phyloP scores from a whole-genome alignment of 1,140 invertebrate genomes.

The Calliopsis andreniformis region DNA sequence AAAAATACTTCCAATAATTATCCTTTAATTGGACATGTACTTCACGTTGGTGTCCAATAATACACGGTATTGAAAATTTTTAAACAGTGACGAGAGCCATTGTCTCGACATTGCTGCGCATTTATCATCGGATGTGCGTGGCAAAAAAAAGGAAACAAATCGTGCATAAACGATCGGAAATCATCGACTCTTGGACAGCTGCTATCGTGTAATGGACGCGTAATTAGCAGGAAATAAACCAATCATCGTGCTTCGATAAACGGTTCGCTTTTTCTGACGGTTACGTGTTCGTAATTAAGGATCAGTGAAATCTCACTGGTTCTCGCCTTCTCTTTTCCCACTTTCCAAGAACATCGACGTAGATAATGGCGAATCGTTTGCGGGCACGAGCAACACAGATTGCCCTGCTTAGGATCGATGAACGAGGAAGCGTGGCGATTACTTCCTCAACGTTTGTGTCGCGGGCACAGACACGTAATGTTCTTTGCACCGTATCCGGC shows the following conservation, averaged over 20 bases:
- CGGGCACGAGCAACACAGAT: not conserved
- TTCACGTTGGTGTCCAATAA: not conserved
- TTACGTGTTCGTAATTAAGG: not conserved
- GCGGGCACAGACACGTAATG: not conserved
- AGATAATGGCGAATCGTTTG: too few species aligned
- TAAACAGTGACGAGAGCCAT: not conserved
- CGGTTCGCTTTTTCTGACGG: not conserved
- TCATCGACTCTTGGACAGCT: not conserved
- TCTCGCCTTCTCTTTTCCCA: not conserved
- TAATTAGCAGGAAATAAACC: not conserved
- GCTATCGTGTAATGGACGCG: too few species aligned
- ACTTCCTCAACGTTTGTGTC: constrained; percentile 21
- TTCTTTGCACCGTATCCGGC: not conserved
- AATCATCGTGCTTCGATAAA: not conserved
- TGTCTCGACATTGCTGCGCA: not conserved
- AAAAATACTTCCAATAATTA: constrained; percentile 15
- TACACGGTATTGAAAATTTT: not conserved
- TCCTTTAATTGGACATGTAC: not conserved
- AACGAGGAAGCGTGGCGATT: constrained; percentile 4
- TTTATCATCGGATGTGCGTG: not conserved
- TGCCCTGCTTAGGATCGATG: constrained; percentile 7
- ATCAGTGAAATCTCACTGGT: constrained; percentile 1
- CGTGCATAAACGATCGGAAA: not conserved
- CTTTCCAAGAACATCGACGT: not conserved
- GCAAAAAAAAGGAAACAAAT: not conserved